Evolutionary conservation across 2,888 invertebrate genomes (phyloP), one percentile per base, ranked within the genome.

Genomic region (Disparrhopalites patrizii): DNA sequence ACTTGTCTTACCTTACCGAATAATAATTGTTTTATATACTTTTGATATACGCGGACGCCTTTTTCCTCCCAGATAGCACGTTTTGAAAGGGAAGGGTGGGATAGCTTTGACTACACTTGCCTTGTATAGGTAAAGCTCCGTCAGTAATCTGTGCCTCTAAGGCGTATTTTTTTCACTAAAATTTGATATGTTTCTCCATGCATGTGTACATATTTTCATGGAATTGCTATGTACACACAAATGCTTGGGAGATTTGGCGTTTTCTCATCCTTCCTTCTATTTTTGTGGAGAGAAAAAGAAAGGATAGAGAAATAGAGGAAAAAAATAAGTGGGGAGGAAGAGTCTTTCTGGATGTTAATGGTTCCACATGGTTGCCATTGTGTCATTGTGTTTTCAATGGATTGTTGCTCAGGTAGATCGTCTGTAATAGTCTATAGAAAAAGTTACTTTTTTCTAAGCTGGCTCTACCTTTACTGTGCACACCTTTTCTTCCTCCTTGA

Each of bases 371-470:
- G 61, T 50, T 61, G 61, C 61, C 61, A 61, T 61, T 61, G 61
- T 61, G 61, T 61, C 61, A 61, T 61, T 61, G 61, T 61, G 61
- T 61, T 61, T 47, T 51, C 61, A 36, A 51, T 61, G 61, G 51
- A 51, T 61, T 61, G 51, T 61, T 61, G 36, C 52, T 61, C 61
- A 61, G 61, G 51, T 61, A 61, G 36, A 61, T 51, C 61, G 30
- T 58, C 58, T 47, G n/a, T 18, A 20, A 3, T 47, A 8, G n/a
- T 15, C 5, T 43, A 43, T 23, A 23, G 23, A 23, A n/a, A n/a
- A n/a, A n/a, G n/a, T n/a, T n/a, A n/a, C 23, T 23, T 10, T 47
- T 3, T 23, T 3, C 8, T 7, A 8, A 8, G 8, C 23, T 23
- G 4, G 7, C 43, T 43, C 20, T 4, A 5, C 7, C 7, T 5